Evolutionary conservation across 64 coral and sea anemone species (phyloP).

Genomic region (Stichodactyla helianthus): DNA sequence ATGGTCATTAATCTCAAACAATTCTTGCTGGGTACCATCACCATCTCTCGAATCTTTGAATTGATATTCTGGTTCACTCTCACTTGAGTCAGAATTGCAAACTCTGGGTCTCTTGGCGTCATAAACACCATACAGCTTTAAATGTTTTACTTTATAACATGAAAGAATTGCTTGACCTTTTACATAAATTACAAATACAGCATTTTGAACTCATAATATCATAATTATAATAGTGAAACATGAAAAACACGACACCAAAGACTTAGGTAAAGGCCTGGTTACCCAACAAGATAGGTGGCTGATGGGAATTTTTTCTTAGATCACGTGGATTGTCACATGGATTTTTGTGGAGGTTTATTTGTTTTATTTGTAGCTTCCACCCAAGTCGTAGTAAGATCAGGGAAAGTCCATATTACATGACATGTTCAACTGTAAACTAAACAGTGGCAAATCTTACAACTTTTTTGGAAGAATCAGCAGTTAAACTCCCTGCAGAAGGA

Average conservation of each 20-base stretch:
- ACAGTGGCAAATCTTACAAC: neutral
- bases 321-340: neutral
- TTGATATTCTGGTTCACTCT: no score
- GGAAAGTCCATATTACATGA: no score
- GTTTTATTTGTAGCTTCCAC: neutral
- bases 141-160: neutral
- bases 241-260: neutral
- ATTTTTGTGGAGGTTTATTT: neutral
- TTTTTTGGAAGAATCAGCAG: neutral
- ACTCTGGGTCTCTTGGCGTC: no score
- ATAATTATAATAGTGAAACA: no score
- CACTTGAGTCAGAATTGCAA: no score
- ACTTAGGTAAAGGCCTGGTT: neutral
- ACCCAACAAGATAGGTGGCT: neutral
- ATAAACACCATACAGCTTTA: neutral
- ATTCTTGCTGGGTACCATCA: no score
- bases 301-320: neutral
- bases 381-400: no score
- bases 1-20: no score
- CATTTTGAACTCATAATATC: neutral
- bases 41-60: no score
- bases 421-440: neutral
- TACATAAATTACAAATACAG: conserved; percentile 9
- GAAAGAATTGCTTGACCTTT: neutral
- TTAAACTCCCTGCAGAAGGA: conserved; percentile 4